These are phyloP conservation scores for Halcyon smyrnensis DNA, from an alignment of 2,797 vertebrate genomes.

Conservation along the genomic window DNA sequence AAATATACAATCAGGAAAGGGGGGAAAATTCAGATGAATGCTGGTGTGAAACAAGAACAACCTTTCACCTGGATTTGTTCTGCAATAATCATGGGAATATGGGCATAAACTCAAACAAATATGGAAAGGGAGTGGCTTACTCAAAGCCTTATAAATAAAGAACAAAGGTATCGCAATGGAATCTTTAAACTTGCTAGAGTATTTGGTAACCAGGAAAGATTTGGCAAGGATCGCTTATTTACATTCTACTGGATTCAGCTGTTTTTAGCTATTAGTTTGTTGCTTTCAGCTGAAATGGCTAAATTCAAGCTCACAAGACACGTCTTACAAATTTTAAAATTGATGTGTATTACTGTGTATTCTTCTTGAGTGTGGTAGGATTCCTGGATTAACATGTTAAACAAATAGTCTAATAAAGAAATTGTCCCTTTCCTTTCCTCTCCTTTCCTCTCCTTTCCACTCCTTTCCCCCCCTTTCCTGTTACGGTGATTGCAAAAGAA, in stretches of 20 bases:
- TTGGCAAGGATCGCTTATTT: slow-evolving; percentile 41
- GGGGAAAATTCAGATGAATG: background rate
- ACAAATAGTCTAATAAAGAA: background rate
- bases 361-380: background rate
- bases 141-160: slow-evolving; percentile 63
- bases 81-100: slow-evolving; percentile 36
- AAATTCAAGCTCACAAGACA: background rate
- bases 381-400: background rate
- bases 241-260: slow-evolving; percentile 42
- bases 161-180: slow-evolving; percentile 15
- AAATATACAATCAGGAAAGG: background rate
- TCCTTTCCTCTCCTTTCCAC: background rate
- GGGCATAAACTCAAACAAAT: slow-evolving; percentile 48
- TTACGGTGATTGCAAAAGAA: background rate
- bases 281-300: slow-evolving; percentile 39
- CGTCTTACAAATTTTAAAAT: background rate
- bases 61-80: slow-evolving; percentile 64
- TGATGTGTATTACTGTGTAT: background rate
- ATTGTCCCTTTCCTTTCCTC: background rate
- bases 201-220: slow-evolving; percentile 43
- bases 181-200: slow-evolving; percentile 41
- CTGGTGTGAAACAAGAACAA: background rate
- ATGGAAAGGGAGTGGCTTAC: slow-evolving; percentile 62
- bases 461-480: no score
- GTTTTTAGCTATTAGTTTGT: background rate